These are phyloP conservation scores for Probosciger aterrimus DNA, from an alignment of 2,113 vertebrate species.

Conservation along the genomic window DNA sequence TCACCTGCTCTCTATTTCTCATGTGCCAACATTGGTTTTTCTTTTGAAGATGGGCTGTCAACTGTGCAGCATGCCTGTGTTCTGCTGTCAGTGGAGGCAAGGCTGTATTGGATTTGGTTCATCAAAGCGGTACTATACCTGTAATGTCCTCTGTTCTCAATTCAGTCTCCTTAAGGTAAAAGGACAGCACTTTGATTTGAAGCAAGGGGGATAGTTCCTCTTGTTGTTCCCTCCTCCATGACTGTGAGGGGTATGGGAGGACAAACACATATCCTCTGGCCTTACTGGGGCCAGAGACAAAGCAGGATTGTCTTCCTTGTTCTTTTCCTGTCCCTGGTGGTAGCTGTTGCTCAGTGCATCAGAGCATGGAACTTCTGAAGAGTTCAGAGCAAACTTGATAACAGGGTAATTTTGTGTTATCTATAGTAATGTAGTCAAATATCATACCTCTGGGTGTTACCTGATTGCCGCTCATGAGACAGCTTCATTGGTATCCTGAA, in stretches of 20 bases:
- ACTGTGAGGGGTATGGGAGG: not conserved
- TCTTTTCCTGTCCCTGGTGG: not conserved
- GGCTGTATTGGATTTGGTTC: not conserved
- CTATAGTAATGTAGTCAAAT: not conserved
- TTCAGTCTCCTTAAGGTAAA: not conserved
- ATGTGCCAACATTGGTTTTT: not conserved
- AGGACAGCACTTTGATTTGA: not conserved
- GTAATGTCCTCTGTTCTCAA: not conserved
- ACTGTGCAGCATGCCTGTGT: not conserved
- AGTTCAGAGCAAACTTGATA: not conserved
- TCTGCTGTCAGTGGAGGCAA: not conserved
- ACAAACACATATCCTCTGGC: not conserved
- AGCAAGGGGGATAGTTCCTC: not conserved
- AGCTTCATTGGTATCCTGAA: not conserved
- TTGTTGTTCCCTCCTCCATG: not conserved
- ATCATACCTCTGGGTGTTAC: not conserved
- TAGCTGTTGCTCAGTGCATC: not conserved
- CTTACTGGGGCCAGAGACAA: not conserved
- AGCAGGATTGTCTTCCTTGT: not conserved
- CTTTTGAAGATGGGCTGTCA: not conserved
- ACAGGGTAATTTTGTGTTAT: not conserved
- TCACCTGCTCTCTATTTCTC: conserved; percentile 14
- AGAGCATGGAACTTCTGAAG: not conserved
- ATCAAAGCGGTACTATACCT: not conserved
- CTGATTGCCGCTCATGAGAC: not conserved